Evolutionary conservation across 2,888 invertebrate species (phyloP).

Genomic region (Agriopis leucophaearia): DNA sequence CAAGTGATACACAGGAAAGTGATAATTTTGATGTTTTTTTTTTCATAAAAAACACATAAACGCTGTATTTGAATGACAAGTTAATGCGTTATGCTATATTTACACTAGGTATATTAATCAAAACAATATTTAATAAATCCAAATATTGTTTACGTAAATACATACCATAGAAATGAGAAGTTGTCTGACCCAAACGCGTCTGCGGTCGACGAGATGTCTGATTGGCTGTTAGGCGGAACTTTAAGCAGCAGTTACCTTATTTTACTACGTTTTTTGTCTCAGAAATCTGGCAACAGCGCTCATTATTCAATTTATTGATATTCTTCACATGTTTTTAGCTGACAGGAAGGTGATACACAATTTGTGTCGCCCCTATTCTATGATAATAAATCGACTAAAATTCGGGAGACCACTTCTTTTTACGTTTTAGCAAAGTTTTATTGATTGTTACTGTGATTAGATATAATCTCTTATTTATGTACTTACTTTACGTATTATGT

Average conservation of each 20-base stretch:
- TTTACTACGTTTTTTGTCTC: conserved; percentile 28
- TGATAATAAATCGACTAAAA: conserved; percentile 37
- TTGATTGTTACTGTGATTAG: conserved; percentile 34
- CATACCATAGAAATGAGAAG: conserved; percentile 25
- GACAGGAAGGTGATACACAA: conserved; percentile 40
- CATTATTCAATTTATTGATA: conserved; percentile 31
- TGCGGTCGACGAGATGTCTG: conserved; percentile 30
- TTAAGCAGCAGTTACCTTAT: conserved; percentile 22
- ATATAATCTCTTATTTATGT: conserved; percentile 25
- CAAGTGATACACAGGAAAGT: conserved; percentile 23
- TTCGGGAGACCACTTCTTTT: conserved; percentile 30
- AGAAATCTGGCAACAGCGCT: conserved; percentile 27
- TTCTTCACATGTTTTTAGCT: conserved; percentile 33
- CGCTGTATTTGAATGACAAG: conserved; percentile 33
- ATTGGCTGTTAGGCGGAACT: conserved; percentile 25
- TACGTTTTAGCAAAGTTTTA: conserved; percentile 35
- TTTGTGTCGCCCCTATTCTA: conserved; percentile 37
- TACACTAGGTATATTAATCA: conserved; percentile 27
- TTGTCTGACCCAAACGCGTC: conserved; percentile 32
- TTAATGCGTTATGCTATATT: conserved; percentile 30
- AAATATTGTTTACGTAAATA: conserved; percentile 15
- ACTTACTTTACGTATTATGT: conserved; percentile 29
- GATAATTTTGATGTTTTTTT: conserved; percentile 32
- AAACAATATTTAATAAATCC: conserved; percentile 31
- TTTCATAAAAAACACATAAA: conserved; percentile 35